Conservation (phyloP, 2,888 invertebrate species). For the Fragum whitleyi region DNA sequence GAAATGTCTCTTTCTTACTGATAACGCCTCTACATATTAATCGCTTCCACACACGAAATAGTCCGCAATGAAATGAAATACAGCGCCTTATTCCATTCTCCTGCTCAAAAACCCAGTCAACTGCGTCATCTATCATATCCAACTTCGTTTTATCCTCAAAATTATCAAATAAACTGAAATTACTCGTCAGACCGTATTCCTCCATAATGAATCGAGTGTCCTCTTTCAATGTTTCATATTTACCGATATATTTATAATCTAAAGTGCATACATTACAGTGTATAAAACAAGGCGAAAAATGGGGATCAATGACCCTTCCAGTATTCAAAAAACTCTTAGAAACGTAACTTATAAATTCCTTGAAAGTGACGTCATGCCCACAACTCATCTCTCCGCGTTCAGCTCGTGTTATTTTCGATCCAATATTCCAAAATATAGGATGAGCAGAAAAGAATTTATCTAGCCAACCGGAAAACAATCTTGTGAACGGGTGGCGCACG, state of each 20-base stretch:
- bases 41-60: constrained; percentile 60
- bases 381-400: constrained; percentile 45
- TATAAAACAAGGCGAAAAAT: constrained; percentile 65
- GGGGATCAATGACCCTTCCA: constrained; percentile 44
- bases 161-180: constrained; percentile 1
- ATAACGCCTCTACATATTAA: constrained; percentile 63
- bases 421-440: constrained; percentile 54
- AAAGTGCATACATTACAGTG: constrained; percentile 67
- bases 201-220: constrained; percentile 59
- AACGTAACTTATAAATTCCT: constrained; percentile 63
- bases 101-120: constrained; percentile 31
- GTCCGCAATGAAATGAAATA: constrained; percentile 49
- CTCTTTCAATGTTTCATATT: constrained; percentile 66
- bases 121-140: constrained; percentile 1
- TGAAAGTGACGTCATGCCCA: constrained; percentile 66
- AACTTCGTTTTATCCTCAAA: constrained; percentile 19
- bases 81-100: constrained; percentile 35
- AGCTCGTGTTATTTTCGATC: constrained; percentile 37
- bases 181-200: constrained; percentile 24
- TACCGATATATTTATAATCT: constrained; percentile 66
- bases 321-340: constrained; percentile 32
- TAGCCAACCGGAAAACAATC: constrained; percentile 68
- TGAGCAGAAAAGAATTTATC: constrained; percentile 69
- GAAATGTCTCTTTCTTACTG: constrained; percentile 51
- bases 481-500: constrained; percentile 64